A percentile compares a stretch with the other conserved stretches of the same genome.
Conservation (phyloP, 2,888 invertebrate genomes). For the Caradrina kadenii region DNA sequence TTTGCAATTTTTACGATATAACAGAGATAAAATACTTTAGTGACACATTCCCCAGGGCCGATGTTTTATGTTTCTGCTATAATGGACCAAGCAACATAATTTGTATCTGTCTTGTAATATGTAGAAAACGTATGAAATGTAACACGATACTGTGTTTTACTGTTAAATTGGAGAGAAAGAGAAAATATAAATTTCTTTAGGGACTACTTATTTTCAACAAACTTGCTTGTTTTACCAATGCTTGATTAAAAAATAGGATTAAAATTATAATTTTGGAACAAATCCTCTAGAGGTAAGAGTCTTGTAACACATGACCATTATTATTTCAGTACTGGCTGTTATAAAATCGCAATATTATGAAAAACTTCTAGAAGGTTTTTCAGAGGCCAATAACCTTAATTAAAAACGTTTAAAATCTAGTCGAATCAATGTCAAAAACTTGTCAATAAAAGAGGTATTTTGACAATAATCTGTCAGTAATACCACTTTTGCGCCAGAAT, state of each 20-base stretch:
- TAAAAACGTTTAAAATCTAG: no score
- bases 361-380: no score
- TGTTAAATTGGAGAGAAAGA: slow-evolving; percentile 17
- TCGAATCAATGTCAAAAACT: no score
- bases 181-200: slow-evolving; percentile 35
- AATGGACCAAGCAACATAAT: slow-evolving; percentile 38
- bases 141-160: slow-evolving; percentile 20
- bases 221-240: slow-evolving; percentile 21
- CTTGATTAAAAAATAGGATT: slow-evolving; percentile 16
- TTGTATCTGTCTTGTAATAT: slow-evolving; percentile 41
- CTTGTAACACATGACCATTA: no score
- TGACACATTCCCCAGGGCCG: slow-evolving; percentile 38
- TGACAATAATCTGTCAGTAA: no score
- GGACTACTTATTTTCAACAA: slow-evolving; percentile 33
- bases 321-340: no score
- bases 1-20: slow-evolving; percentile 55
- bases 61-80: slow-evolving; percentile 43
- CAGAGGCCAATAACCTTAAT: no score
- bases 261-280: slow-evolving; percentile 17
- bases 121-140: slow-evolving; percentile 33
- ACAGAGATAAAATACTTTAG: slow-evolving; percentile 53
- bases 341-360: no score
- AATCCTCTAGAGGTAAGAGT: neutral
- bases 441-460: no score
- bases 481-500: no score